Evolutionary conservation across 1,140 invertebrate species (phyloP), one percentile per base, ranked within the genome.

Genomic region (Drosophila novamexicana): DNA sequence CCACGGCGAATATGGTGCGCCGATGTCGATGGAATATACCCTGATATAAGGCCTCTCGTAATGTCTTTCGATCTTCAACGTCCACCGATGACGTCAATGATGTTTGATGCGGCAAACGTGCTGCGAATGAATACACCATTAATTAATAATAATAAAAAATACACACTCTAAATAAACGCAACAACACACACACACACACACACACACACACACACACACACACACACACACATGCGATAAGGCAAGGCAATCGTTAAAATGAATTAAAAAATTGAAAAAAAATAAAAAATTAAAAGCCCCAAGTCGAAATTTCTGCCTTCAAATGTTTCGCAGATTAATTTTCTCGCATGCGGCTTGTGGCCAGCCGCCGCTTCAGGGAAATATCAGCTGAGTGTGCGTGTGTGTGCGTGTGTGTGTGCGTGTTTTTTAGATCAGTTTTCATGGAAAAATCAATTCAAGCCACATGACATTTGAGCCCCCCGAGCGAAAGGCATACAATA

Each of bases 21-120:
- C 96, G 94, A 92, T 96, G 96, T 72, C 95, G 94, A 93, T 96
- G 95, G 92, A 97, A 96, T 75, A 97, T 97, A 81, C 96, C 96
- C 90, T 96, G 95, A 86, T 97, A 97, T 66, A 97, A 93, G 64
- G 96, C 96, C 82, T 96, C 96, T 70, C 96, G 93, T 58, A 96
- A 93, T 37, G 91, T 92, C 81, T 92, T 92, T 29, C 92, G 79
- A 81, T 92, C 92, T 69, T 92, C 92, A 52, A 92, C 84, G 61
- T 92, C 92, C 59, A 92, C 91, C 57, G 91, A 91, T 53, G 92
- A 91, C 67, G 91, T 91, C 58, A 92, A 64, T 59, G 92, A 92
- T 77, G 91, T 88, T 79, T 92, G 92, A 89, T 92, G 91, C 18
- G 90, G 79, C 74, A 92, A 76, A 53, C 90, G 90, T 68, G 89